phyloP scores from a whole-genome alignment of 2,113 vertebrate genomes.

The Lutjanus erythropterus region DNA sequence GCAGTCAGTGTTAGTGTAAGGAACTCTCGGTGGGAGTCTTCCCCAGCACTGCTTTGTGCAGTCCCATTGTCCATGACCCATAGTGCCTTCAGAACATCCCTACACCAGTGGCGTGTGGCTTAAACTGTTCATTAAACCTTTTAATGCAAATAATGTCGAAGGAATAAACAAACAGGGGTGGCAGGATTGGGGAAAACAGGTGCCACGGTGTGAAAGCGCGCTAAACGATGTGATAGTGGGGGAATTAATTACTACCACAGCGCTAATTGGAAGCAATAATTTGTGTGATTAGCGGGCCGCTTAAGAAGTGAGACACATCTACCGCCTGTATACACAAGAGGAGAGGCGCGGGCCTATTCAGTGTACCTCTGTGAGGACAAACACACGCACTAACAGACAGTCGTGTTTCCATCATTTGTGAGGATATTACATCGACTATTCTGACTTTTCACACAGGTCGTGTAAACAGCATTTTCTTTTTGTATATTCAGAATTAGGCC shows the following conservation, averaged over 20 bases:
- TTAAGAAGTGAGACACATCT: slow-evolving; percentile 96
- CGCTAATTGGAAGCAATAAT: slow-evolving; percentile 99
- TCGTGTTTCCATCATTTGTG: no score
- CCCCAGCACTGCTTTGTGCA: slow-evolving; percentile 83
- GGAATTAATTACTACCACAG: slow-evolving; percentile 99
- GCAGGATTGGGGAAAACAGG: slow-evolving; percentile 88
- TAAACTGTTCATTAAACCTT: slow-evolving; percentile 93
- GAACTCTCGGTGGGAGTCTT: slow-evolving; percentile 82
- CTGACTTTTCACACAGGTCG: no score
- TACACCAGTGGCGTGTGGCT: slow-evolving; percentile 85
- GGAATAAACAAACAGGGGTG: slow-evolving; percentile 93
- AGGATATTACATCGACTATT: no score
- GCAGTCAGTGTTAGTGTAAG: slow-evolving; percentile 76
- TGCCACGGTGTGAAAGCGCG: slow-evolving; percentile 96
- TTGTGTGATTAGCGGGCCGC: slow-evolving; percentile 99
- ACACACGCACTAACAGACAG: slow-evolving; percentile 10
- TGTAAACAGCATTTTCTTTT: no score
- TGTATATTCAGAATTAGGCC: no score
- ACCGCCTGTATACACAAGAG: slow-evolving; percentile 87
- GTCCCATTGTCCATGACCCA: slow-evolving; percentile 84
- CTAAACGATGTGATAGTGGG: slow-evolving; percentile 99
- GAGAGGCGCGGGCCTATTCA: slow-evolving; percentile 5
- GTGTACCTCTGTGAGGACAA: background rate
- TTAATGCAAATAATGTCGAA: slow-evolving; percentile 97
- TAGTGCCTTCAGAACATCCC: slow-evolving; percentile 79